Percentiles rank a stretch among this genome's conserved stretches.
Conservation (phyloP, 2,113 vertebrate genomes). For the Tupaia chinensis region DNA sequence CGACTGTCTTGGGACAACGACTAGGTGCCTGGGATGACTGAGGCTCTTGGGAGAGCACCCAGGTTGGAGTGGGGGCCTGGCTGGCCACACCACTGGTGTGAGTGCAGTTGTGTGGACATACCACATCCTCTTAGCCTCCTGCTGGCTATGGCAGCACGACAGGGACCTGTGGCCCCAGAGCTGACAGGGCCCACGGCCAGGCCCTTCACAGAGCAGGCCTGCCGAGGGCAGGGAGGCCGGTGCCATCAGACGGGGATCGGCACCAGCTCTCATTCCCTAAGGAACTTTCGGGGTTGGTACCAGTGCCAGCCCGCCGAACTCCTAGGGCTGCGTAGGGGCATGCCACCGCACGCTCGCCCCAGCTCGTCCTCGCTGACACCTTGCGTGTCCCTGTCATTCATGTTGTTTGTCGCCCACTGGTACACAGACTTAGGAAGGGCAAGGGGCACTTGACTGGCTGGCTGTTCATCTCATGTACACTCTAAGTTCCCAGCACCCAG, state of each 20-base stretch:
- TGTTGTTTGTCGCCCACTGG: neutral
- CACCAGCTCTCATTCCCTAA: neutral
- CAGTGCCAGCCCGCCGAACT: fast-evolving
- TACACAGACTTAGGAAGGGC: neutral
- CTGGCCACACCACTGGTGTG: neutral
- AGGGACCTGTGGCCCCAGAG: neutral
- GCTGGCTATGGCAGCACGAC: too few species aligned
- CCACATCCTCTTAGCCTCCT: fast-evolving
- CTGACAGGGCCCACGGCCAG: fast-evolving
- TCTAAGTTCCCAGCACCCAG: neutral
- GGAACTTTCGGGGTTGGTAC: neutral
- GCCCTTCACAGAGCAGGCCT: neutral
- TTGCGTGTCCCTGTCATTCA: fast-evolving
- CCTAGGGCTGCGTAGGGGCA: neutral
- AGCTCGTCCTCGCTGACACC: neutral
- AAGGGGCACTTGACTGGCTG: neutral
- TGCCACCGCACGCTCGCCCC: fast-evolving
- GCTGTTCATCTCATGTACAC: neutral
- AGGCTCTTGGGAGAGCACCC: neutral
- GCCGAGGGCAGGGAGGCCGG: neutral
- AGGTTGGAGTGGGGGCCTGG: neutral
- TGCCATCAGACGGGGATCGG: too few species aligned
- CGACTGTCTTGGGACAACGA: neutral
- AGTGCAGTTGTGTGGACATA: neutral
- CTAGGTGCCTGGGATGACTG: neutral